Base-by-base conservation (phyloP, 64 coral and sea anemone species). In the Porites lutea region DNA sequence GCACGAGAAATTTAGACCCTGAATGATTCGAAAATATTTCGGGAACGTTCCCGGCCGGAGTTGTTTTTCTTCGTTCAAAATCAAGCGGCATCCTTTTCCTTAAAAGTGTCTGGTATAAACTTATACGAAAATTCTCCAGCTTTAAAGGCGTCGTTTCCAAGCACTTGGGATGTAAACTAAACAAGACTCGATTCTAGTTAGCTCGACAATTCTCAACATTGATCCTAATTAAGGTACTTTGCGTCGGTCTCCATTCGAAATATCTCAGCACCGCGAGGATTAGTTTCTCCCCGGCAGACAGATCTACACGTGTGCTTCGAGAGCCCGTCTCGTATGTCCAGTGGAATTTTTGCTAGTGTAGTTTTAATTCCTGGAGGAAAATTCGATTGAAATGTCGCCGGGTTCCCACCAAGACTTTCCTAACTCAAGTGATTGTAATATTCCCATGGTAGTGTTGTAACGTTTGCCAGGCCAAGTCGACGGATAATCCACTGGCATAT, bases 201-300 rank as follows among this genome's bases (percentile, higher is more conserved):
- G 81, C 52, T 52, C 44, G 13, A 68, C 63, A 18, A 5, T 48
- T 16, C 19, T 65, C 60, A 46, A 13, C 57, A 43, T 3, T 14
- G n/a, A 64, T 67, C 22, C 48, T 84, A 84, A 63, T 48, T 64
- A 84, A 65, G 58, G 48, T 84, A 52, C 81, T 84, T 52, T 84
- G 15, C 49, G 81, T 50, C 15, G 69, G 4, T 84, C 52, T 84
- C 47, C 67, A 84, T 67, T 9, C 81, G 81, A 84, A 84, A 52
- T 84, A 84, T 84, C 53, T 52, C 47, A 69, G 79, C 27, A 48
- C 51, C 8, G 73, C 48, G 73, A 13, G 37, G 81, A 84, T 84
- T 65, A 84, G 4, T 68, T 82, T 66, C 81, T 84, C 37, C 47
- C 64, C 81, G 80, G 48, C 63, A 84, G 81, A 84, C 81, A 37